A percentile compares a stretch with the other conserved stretches of the same genome.
Conservation (phyloP, 2,113 vertebrate species). For the Papio anubis region DNA sequence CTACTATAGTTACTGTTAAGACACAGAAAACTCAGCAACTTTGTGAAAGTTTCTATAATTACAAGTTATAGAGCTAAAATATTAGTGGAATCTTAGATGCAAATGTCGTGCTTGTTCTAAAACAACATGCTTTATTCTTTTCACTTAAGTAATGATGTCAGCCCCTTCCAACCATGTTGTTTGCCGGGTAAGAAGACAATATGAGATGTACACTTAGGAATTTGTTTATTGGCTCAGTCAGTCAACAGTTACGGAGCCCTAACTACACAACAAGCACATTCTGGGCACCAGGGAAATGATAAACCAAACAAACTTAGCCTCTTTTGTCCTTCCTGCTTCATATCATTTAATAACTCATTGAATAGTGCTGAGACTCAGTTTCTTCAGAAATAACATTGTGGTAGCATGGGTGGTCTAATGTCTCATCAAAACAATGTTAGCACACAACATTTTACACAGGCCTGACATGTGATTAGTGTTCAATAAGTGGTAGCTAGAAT, state of each 20-base stretch:
- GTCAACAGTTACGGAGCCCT: neutral
- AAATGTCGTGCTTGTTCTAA: neutral
- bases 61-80: neutral
- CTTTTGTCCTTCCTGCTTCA: neutral
- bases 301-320: neutral
- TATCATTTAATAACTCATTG: neutral
- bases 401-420: neutral
- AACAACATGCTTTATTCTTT: neutral
- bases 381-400: neutral
- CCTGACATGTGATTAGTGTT: neutral
- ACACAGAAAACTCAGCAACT: neutral
- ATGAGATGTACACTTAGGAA: neutral
- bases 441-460: neutral
- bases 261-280: neutral
- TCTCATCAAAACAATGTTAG: neutral
- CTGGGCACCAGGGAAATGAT: neutral
- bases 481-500: neutral
- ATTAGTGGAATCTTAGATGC: neutral
- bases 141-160: neutral
- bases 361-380: neutral
- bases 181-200: neutral
- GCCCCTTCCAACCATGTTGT: neutral
- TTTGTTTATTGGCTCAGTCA: neutral
- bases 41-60: neutral
- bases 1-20: neutral